Evolutionary conservation across 2,888 invertebrate species (phyloP), one percentile per base, ranked within the genome.

Genomic region (Thymelicus lineola): DNA sequence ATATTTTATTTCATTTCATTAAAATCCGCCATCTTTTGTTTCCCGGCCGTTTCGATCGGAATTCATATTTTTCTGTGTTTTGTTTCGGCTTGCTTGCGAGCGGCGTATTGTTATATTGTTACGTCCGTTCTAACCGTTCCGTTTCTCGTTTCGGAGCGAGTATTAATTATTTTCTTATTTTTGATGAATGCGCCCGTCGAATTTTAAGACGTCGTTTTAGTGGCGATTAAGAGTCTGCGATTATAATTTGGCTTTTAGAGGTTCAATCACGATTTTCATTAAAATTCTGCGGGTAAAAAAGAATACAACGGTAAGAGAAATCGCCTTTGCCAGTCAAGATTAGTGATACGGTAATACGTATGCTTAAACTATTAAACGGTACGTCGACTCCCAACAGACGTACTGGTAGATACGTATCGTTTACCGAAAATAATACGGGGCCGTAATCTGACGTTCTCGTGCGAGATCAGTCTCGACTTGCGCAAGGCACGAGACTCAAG

Each of bases 1-100:
- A 93, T 93, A 93, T 93, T 92, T 92, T 92, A 92, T 93, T 92
- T 91, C 89, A 92, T 93, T 93, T 91, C 90, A 91, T 91, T 92
- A 91, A 80, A 93, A 92, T 91, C 92, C 92, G 85, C 91, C 90
- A 93, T 93, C 92, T 92, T 93, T 92, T 93, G 92, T 92, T 91
- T 90, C 90, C 90, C 85, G 78, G 78, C 86, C 85, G 87, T 86
- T 86, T 82, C 89, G 89, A 93, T 91, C 83, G 93, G 93, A 91
- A 93, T 93, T 93, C 93, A 93, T 93, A 93, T 93, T 93, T 93
- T 93, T 92, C 93, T 93, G 91, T 89, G 91, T 93, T 93, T 90
- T 91, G 92, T 93, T 91, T 90, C 88, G 89, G 86, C 86, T 89
- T 86, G 87, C 86, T 48, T n/a, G 53, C 55, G 86, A 83, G 86